A percentile compares a stretch with the other conserved stretches of the same genome.
phyloP scores from a whole-genome alignment of 2,888 invertebrate genomes.

The Amorpha juglandis region DNA sequence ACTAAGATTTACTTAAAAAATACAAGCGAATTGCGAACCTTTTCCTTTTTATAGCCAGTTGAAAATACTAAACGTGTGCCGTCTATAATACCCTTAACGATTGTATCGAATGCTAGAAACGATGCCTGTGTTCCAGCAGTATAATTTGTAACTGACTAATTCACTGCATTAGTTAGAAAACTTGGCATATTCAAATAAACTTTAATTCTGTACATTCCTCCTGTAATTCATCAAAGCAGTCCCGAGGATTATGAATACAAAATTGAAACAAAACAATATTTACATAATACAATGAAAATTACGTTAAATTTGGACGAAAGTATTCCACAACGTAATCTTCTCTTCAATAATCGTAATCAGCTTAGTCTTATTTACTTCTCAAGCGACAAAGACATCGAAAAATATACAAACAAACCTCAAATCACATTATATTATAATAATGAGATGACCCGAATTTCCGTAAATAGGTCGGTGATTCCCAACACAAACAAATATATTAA shows the following conservation, averaged over 20 bases:
- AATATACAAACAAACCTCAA: constrained; percentile 16
- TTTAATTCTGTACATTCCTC: no score
- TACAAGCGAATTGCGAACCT: no score
- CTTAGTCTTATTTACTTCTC: constrained; percentile 20
- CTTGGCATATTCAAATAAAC: no score
- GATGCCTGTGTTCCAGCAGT: no score
- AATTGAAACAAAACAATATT: not conserved
- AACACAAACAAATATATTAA: constrained; percentile 6
- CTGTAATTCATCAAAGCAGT: not conserved
- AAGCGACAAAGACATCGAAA: not conserved
- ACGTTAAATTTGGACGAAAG: not conserved
- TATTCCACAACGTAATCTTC: not conserved
- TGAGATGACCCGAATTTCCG: constrained; percentile 15
- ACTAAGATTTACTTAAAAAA: no score
- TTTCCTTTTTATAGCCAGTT: no score
- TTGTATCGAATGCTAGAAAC: no score
- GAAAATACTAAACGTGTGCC: no score
- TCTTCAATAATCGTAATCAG: constrained; percentile 24
- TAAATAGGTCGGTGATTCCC: constrained; percentile 2
- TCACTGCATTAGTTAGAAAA: no score
- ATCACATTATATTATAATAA: constrained; percentile 11
- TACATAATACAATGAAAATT: not conserved
- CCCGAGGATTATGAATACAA: not conserved
- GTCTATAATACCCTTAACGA: no score
- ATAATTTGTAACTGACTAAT: no score